Conservation (phyloP, 1,140 invertebrate species). For the Stegodyphus dumicola region DNA sequence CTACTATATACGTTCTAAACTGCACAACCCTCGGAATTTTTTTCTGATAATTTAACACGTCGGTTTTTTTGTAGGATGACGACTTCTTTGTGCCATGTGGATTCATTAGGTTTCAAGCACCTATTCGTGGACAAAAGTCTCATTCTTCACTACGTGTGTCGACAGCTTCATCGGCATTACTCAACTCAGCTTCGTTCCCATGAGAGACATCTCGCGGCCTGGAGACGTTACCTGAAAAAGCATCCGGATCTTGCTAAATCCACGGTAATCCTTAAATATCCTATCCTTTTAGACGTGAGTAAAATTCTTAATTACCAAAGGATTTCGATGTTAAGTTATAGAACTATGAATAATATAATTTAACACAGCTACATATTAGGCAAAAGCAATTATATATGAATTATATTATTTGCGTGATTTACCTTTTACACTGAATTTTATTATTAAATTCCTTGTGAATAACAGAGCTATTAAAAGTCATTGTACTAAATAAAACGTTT, state of each 20-base stretch:
- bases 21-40: too few species aligned
- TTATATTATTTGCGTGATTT: too few species aligned
- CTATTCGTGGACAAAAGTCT: conserved; percentile 67
- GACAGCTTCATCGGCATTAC: conserved; percentile 70
- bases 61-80: conserved; percentile 41
- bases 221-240: conserved; percentile 62
- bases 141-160: conserved; percentile 72
- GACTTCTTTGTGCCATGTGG: conserved; percentile 68
- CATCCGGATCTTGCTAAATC: conserved; percentile 22
- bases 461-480: too few species aligned
- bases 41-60: too few species aligned
- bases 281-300: neutral
- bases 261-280: conserved; percentile 14
- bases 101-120: conserved; percentile 72
- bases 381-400: too few species aligned
- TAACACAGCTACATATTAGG: too few species aligned
- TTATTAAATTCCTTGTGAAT: too few species aligned
- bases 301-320: neutral
- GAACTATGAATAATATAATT: too few species aligned
- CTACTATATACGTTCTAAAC: too few species aligned
- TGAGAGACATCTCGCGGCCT: conserved; percentile 66
- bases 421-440: too few species aligned
- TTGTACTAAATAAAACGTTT: too few species aligned
- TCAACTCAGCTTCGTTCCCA: conserved; percentile 66
- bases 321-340: neutral